These are phyloP conservation scores for Trachelus stipa DNA, from an alignment of 2,888 invertebrate species.

Conservation along the genomic window DNA sequence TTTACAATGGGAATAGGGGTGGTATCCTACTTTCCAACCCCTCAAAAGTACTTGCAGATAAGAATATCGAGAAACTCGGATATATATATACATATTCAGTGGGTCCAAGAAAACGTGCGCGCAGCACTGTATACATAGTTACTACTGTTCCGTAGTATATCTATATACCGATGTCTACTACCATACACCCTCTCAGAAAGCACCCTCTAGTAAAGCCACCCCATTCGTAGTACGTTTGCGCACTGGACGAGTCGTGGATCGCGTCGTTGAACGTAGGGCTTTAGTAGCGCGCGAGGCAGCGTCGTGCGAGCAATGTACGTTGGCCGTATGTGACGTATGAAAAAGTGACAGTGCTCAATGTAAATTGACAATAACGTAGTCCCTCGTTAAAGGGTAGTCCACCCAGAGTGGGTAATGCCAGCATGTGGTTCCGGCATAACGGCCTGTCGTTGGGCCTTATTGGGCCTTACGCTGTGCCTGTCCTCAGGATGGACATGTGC, in stretches of 20 bases:
- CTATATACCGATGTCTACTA: not conserved
- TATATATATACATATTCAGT: not conserved
- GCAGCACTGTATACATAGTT: not conserved
- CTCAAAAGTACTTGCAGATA: not conserved
- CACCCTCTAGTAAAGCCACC: not conserved
- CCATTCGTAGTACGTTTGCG: not conserved
- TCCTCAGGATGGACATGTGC: conserved; percentile 31
- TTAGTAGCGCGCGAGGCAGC: not conserved
- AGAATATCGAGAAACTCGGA: not conserved
- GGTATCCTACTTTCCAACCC: not conserved
- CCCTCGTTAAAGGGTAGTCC: not conserved
- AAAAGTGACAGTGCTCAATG: not conserved
- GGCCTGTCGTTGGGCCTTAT: conserved; percentile 23
- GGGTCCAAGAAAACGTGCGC: not conserved
- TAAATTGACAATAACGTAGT: not conserved
- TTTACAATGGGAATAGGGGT: not conserved
- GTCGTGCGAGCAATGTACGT: not conserved
- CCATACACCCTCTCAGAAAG: not conserved
- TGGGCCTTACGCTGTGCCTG: conserved; percentile 36
- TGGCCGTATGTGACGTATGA: not conserved
- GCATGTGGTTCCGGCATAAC: conserved; percentile 24
- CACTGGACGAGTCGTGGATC: not conserved
- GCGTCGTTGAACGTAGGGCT: not conserved
- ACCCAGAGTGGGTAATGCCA: not conserved
- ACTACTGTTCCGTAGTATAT: not conserved